Conservation (phyloP, 2,888 invertebrate species). For the Apamea monoglypha region DNA sequence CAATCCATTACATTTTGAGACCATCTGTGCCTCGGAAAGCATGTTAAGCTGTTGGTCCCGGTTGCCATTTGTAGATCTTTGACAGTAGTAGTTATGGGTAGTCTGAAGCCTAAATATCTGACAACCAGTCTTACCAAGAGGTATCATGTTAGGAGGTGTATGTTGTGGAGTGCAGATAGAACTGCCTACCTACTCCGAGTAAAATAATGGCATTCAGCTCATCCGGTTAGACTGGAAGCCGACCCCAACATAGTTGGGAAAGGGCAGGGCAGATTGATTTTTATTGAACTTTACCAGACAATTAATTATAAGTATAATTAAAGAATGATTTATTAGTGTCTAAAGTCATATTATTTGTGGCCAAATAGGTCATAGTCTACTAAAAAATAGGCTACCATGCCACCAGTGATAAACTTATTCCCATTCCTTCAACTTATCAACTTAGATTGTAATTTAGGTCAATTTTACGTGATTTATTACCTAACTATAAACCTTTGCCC, state of each 20-base stretch:
- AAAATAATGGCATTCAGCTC: neutral
- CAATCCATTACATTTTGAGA: neutral
- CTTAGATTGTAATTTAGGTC: conserved; percentile 19
- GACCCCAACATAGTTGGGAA: neutral
- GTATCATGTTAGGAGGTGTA: neutral
- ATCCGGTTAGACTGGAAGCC: neutral
- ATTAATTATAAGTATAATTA: neutral
- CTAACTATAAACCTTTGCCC: conserved; percentile 61
- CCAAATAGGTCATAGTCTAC: neutral
- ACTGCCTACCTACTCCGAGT: neutral
- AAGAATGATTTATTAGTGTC: conserved; percentile 7
- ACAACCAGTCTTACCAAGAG: neutral
- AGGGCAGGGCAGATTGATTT: neutral
- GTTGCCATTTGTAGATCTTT: neutral
- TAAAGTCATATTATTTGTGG: neutral
- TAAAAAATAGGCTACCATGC: conserved; percentile 16
- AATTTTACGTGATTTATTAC: conserved; percentile 39
- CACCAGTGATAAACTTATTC: conserved; percentile 33
- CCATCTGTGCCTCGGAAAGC: neutral
- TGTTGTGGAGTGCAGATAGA: neutral
- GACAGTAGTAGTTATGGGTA: neutral
- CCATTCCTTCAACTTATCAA: conserved; percentile 22
- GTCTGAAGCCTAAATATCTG: neutral
- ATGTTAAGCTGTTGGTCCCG: neutral
- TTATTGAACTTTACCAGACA: neutral